Evolutionary conservation across 2,113 vertebrate species (phyloP), one percentile per base, ranked within the genome.

Genomic region (Neolamprologus kungweensis): DNA sequence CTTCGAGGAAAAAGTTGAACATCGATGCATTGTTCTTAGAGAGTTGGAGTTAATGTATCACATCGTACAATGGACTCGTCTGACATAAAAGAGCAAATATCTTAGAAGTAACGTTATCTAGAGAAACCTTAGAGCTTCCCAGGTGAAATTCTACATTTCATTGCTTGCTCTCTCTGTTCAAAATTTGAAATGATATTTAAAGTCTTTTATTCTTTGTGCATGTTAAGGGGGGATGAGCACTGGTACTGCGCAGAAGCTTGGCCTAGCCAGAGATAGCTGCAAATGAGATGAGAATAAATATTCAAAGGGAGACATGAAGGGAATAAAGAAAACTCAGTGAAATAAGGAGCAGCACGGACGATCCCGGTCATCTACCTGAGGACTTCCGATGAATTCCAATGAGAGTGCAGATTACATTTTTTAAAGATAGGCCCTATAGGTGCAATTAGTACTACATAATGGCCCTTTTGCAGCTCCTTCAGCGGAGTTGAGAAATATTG

Each of bases 371-470:
- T 92, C 91, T 83, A 90, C 80, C 87, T 79, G 85, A 90, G 33
- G 92, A 93, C 93, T 89, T 87, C 53, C 7, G 6, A 89, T 93
- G 90, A 95, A 95, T 95, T 91, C 87, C 92, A 95, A 94, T 94
- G 92, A 92, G 90, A 88, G 71, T 68, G 21, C 80, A 89, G 73
- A 95, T 95, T 94, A 90, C 79, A 51, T 84, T 88, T 90, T 93
- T 89, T 82, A 91, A 89, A 89, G 86, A 95, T 87, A 87, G 89
- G 81, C 85, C 93, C 93, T 93, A 92, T 92, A 94, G 94, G 93
- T 94, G 90, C 94, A 96, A 95, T 96, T 95, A 97, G 93, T 88
- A 89, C 81, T 60, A 92, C 90, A 92, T 94, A 95, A 95, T 94
- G 84, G 83, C 83, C 50, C 78, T 82, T 88, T 88, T 50, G 87